Evolutionary conservation across 2,797 vertebrate genomes (phyloP), one percentile per base, ranked within the genome.

Genomic region (Tenualosa thibaudeaui): DNA sequence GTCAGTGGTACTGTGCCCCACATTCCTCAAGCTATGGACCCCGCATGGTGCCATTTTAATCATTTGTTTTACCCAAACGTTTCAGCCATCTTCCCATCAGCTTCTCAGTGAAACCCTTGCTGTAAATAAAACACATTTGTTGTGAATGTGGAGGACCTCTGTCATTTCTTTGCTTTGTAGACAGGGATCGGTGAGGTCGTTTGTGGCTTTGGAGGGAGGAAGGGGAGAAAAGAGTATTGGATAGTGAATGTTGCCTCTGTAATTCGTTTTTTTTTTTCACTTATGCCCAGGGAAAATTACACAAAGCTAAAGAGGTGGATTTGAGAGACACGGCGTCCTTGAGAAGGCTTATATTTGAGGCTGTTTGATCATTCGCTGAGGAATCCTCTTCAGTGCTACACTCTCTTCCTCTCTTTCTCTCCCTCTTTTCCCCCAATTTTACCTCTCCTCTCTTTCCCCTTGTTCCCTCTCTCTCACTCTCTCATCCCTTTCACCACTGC

Each of bases 321-420:
- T 86, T 84, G 75, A 19, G 85, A 90, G 88, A 88, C 83, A 81
- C 83, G 3, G 82, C 89, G 93, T 87, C 90, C 93, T 94, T 94
- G 93, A 92, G 91, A 43, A 58, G 87, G 87, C 85, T 93, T 93
- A 90, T 86, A 89, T 91, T 91, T 90, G 85, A 89, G 89, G 87
- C 89, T 87, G 88, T 86, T 91, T 89, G 86, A 91, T 92, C 88
- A 62, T 87, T 86, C 37, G 9, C 87, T 88, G 75, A 86, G 82
- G 50, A 84, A 82, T 75, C 53, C 82, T 85, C 83, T 81, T 83
- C 83, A 89, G 68, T 62, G 82, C 58, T 37, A 31, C 51, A 12
- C 58, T 46, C 85, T 86, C 83, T 56, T 5, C 12, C 15, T 51
- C 84, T 62, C 26, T 81, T 49, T 49, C 40, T 89, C 87, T 89